Conservation (phyloP, 2,797 vertebrate genomes). For the Pangasius larnaudii region DNA sequence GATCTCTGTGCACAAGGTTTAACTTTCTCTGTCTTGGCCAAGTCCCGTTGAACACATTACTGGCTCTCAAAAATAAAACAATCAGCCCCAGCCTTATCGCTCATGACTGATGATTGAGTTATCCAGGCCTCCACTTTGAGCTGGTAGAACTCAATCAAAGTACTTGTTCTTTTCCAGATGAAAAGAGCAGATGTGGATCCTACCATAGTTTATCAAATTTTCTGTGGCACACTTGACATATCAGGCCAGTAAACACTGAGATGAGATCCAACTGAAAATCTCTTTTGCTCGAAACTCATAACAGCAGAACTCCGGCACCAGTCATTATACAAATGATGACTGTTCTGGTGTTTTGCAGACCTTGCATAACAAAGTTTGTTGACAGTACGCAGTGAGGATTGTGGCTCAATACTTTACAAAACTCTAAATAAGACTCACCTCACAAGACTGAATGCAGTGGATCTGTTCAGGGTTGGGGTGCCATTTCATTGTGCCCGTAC, state of each 20-base stretch:
- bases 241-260: constrained; percentile 21
- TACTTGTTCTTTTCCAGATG: constrained; percentile 32
- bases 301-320: constrained; percentile 1
- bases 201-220: constrained; percentile 29
- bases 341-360: constrained; percentile 8
- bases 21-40: constrained; percentile 21
- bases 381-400: neutral
- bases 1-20: constrained; percentile 5
- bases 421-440: constrained; percentile 79
- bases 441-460: constrained; percentile 92
- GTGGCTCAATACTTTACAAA: neutral
- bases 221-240: constrained; percentile 9
- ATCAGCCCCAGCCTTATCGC: constrained; percentile 43
- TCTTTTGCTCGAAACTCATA: constrained; percentile 21
- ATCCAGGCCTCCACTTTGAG: constrained; percentile 19
- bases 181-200: constrained; percentile 47
- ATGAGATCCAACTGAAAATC: constrained; percentile 19
- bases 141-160: constrained; percentile 49
- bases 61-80: constrained; percentile 45
- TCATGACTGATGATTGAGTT: constrained; percentile 49
- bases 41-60: constrained; percentile 32
- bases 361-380: constrained; percentile 1
- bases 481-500: constrained; percentile 90
- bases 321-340: constrained; percentile 6
- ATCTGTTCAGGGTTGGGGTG: constrained; percentile 85